These are phyloP conservation scores for Drosophila limbata DNA, from an alignment of 2,888 invertebrate genomes.

Conservation along the genomic window DNA sequence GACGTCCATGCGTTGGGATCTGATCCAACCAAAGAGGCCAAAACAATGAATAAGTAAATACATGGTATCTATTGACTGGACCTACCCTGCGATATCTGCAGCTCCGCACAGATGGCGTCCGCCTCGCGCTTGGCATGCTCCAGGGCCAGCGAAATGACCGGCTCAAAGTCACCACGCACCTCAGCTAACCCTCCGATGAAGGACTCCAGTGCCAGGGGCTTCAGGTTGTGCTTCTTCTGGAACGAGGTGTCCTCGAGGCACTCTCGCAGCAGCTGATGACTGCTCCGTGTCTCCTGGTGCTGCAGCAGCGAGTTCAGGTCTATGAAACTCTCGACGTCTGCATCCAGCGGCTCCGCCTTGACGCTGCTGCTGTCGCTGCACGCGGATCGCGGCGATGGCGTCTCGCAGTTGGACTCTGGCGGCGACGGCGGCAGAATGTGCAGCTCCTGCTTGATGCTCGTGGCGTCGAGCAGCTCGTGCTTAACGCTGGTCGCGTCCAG, in stretches of 20 bases:
- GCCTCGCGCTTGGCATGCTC: slow-evolving; percentile 95
- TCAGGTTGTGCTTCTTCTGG: slow-evolving; percentile 93
- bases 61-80: neutral
- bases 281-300: slow-evolving; percentile 84
- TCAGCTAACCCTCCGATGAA: slow-evolving; percentile 87
- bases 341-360: slow-evolving; percentile 84
- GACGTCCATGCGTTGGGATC: slow-evolving; percentile 95
- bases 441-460: slow-evolving; percentile 85
- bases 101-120: slow-evolving; percentile 92
- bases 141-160: slow-evolving; percentile 93
- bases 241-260: slow-evolving; percentile 94
- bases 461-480: slow-evolving; percentile 85
- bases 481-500: slow-evolving; percentile 82
- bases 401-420: slow-evolving; percentile 87
- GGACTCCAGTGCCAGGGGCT: slow-evolving; percentile 90
- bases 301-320: slow-evolving; percentile 82
- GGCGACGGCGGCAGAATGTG: slow-evolving; percentile 87
- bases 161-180: slow-evolving; percentile 92
- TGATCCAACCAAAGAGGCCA: slow-evolving; percentile 79
- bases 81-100: slow-evolving; percentile 95
- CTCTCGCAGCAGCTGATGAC: slow-evolving; percentile 92
- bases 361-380: slow-evolving; percentile 82
- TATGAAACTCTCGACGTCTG: slow-evolving; percentile 82
- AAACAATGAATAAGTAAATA: neutral
- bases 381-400: slow-evolving; percentile 86